These are phyloP conservation scores for Atopsyche davidsoni DNA, from an alignment of 1,140 invertebrate genomes.

Conservation along the genomic window DNA sequence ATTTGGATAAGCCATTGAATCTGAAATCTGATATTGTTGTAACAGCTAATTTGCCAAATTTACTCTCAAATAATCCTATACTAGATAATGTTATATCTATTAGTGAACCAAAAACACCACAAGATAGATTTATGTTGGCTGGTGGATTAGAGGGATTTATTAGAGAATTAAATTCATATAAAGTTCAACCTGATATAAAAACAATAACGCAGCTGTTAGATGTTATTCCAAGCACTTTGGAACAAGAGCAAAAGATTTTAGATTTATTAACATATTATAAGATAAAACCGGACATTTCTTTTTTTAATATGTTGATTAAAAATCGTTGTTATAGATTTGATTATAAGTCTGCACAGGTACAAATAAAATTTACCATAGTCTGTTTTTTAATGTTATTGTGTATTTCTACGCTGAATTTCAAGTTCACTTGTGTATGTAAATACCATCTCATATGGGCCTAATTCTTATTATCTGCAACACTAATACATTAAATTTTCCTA, in stretches of 20 bases:
- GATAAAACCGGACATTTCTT: constrained; percentile 67
- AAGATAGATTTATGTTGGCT: constrained; percentile 70
- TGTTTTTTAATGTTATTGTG: too few species aligned
- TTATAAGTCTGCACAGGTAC: constrained; percentile 61
- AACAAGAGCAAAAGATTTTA: constrained; percentile 62
- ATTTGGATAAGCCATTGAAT: neutral
- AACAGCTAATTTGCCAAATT: constrained; percentile 47
- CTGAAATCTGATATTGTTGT: neutral
- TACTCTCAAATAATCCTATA: constrained; percentile 49
- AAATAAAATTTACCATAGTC: too few species aligned
- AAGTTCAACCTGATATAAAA: constrained; percentile 67
- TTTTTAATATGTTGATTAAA: constrained; percentile 83
- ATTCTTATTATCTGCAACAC: too few species aligned
- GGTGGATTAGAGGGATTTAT: constrained; percentile 74
- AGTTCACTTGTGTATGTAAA: too few species aligned
- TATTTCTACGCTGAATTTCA: too few species aligned
- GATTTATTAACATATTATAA: constrained; percentile 50
- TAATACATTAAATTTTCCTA: too few species aligned
- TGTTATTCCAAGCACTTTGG: constrained; percentile 56
- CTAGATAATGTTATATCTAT: constrained; percentile 53
- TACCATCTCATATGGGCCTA: too few species aligned
- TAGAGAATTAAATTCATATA: constrained; percentile 59
- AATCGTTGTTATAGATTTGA: constrained; percentile 62
- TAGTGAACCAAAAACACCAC: constrained; percentile 48
- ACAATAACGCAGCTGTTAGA: constrained; percentile 72